Conservation (phyloP, 2,888 invertebrate genomes). For the Trichogramma evanescens region DNA sequence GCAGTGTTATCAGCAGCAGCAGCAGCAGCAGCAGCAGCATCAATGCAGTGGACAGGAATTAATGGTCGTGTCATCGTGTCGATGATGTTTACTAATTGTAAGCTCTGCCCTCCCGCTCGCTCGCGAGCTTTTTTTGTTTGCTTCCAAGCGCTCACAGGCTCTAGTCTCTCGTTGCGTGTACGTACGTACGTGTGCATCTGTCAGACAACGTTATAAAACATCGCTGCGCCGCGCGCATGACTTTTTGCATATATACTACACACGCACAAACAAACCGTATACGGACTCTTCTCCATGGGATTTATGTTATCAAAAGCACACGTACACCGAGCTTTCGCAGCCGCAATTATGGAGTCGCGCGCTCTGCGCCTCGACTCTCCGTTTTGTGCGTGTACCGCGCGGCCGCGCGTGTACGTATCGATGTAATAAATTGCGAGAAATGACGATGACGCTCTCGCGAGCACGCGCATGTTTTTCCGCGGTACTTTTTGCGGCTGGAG, state of each 20-base stretch:
- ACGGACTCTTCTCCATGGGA: too few species aligned
- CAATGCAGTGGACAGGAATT: conserved; percentile 5
- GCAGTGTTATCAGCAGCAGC: too few species aligned
- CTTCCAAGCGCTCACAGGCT: not conserved
- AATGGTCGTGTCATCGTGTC: conserved; percentile 12
- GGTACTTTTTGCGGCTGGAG: too few species aligned
- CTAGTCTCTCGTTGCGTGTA: not conserved
- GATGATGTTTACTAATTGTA: conserved; percentile 19
- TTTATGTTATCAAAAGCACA: too few species aligned
- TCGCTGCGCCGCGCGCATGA: not conserved
- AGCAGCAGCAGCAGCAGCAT: too few species aligned
- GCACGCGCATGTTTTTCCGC: too few species aligned
- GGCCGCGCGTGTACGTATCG: too few species aligned
- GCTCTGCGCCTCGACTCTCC: not conserved
- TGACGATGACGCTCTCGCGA: too few species aligned
- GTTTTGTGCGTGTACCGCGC: not conserved
- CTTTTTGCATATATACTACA: not conserved
- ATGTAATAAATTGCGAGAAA: too few species aligned
- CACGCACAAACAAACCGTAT: too few species aligned
- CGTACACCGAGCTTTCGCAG: too few species aligned
- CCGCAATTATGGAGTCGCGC: too few species aligned
- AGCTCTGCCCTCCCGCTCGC: not conserved
- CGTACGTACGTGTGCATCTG: conserved; percentile 11
- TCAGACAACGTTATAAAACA: conserved; percentile 21
- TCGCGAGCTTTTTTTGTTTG: not conserved